phyloP scores from a whole-genome alignment of 2,797 vertebrate species.

The Coilia nasus region DNA sequence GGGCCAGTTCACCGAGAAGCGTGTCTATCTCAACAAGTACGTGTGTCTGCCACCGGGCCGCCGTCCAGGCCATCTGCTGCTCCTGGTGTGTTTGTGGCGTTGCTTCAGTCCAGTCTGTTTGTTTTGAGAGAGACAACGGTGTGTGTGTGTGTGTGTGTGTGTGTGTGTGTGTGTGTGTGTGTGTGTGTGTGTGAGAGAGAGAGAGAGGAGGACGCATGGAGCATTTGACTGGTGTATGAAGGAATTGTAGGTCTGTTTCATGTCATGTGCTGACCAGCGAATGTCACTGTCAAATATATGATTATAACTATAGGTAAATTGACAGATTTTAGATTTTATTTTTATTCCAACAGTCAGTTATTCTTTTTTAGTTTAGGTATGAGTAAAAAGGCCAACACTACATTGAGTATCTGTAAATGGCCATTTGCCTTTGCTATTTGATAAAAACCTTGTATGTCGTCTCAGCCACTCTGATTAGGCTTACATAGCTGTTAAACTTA shows the following conservation, averaged over 20 bases:
- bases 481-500: not conserved
- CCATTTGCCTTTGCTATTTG: not conserved
- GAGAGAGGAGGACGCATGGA: not conserved
- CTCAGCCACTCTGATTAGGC: not conserved
- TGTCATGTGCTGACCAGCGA: too few species aligned
- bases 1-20: conserved; percentile 95
- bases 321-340: too few species aligned
- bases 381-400: not conserved
- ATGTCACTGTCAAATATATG: too few species aligned
- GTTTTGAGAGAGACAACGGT: not conserved
- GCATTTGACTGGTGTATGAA: not conserved
- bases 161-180: too few species aligned
- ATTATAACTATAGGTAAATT: too few species aligned
- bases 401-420: too few species aligned
- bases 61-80: conserved; percentile 8
- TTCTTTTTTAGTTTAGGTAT: not conserved
- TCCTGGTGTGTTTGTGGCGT: not conserved
- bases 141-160: not conserved
- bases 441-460: too few species aligned
- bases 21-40: conserved; percentile 93
- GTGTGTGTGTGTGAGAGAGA: too few species aligned
- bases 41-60: conserved; percentile 23
- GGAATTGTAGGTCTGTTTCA: not conserved
- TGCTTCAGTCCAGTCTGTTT: not conserved
- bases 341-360: too few species aligned